These are phyloP conservation scores for Strigamia crassipes DNA, from an alignment of 2,888 invertebrate species.

Conservation along the genomic window DNA sequence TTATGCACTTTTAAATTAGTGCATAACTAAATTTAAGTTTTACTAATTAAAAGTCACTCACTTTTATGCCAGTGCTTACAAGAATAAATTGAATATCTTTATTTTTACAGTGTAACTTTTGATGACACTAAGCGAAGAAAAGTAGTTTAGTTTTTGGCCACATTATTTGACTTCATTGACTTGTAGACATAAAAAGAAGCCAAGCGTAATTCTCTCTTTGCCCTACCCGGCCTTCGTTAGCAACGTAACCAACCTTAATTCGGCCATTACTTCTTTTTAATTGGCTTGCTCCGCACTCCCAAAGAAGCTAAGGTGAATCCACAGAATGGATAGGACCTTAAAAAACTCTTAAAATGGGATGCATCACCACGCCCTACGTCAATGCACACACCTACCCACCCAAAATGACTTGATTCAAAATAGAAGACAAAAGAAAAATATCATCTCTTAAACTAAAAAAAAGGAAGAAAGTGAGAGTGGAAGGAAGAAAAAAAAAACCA, in stretches of 20 bases:
- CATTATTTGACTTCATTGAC: slow-evolving; percentile 11
- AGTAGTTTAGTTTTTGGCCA: background rate
- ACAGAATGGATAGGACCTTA: slow-evolving; percentile 16
- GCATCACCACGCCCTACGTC: slow-evolving; percentile 11
- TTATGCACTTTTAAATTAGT: no score
- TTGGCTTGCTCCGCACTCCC: slow-evolving; percentile 16
- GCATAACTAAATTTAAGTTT: no score
- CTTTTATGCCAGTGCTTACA: no score
- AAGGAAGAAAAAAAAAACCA: background rate
- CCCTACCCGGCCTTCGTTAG: slow-evolving; percentile 12
- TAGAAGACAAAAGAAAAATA: background rate
- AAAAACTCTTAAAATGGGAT: slow-evolving; percentile 17
- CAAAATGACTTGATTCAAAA: slow-evolving; percentile 2
- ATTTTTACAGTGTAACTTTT: background rate
- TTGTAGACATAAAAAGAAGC: slow-evolving; percentile 3
- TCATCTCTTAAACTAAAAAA: background rate
- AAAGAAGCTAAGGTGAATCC: slow-evolving; percentile 21
- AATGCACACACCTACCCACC: background rate
- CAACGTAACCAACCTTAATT: slow-evolving; percentile 21
- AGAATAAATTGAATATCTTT: background rate
- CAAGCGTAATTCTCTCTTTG: background rate
- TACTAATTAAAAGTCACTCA: no score
- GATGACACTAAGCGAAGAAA: background rate
- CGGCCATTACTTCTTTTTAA: slow-evolving; percentile 21
- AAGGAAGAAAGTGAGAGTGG: background rate